Evolutionary conservation across 2,113 vertebrate species (phyloP).

Genomic region (Mus musculus): DNA sequence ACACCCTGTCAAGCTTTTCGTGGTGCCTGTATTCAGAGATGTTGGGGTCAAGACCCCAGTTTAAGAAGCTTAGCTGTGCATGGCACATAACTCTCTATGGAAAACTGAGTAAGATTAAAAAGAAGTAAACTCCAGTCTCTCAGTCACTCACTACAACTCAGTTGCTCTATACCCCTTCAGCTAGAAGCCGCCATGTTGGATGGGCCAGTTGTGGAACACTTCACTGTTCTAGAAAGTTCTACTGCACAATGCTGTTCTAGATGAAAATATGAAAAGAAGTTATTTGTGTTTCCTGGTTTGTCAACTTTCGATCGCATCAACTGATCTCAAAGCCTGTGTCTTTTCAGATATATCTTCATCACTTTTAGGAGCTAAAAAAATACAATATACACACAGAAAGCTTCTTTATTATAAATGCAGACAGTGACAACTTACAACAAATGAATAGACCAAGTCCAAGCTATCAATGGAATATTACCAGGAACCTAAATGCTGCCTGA

Average conservation of each 20-base stretch:
- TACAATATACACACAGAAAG: background rate
- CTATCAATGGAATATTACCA: background rate
- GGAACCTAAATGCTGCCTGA: background rate
- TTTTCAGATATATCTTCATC: background rate
- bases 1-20: no score
- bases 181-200: background rate
- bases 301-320: background rate
- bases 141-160: background rate
- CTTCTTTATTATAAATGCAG: background rate
- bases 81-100: background rate
- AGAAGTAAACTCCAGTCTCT: conserved; percentile 14
- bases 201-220: background rate
- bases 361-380: conserved; percentile 32
- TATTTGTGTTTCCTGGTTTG: background rate
- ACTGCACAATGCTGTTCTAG: background rate
- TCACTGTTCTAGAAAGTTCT: background rate
- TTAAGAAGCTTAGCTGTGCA: background rate
- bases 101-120: background rate
- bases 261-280: conserved; percentile 4
- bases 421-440: background rate
- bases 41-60: background rate
- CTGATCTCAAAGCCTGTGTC: background rate
- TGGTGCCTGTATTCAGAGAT: background rate
- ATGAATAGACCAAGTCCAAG: background rate
- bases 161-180: background rate